phyloP scores from a whole-genome alignment of 1,140 invertebrate genomes.

The Elysia chlorotica region DNA sequence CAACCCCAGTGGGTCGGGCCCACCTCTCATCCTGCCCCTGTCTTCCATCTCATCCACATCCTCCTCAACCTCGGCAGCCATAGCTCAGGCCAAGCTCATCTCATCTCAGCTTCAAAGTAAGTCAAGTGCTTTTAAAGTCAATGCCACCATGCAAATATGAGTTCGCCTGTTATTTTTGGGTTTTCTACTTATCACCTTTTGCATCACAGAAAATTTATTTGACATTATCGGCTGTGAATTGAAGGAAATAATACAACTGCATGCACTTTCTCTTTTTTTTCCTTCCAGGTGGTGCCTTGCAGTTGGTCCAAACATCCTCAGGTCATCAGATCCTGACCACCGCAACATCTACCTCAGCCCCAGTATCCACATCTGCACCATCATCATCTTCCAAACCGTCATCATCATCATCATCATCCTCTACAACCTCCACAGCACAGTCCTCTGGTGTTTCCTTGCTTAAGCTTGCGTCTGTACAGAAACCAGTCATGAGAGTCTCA shows the following conservation, averaged over 20 bases:
- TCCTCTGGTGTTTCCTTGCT: constrained; percentile 11
- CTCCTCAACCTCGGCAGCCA: constrained; percentile 12
- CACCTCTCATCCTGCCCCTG: constrained; percentile 14
- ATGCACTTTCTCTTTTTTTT: constrained; percentile 23
- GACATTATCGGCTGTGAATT: too few relatives aligned
- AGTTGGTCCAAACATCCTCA: constrained; percentile 73
- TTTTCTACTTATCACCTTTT: too few relatives aligned
- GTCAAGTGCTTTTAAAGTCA: too few relatives aligned
- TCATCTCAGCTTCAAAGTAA: constrained; percentile 26
- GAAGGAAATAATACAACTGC: too few relatives aligned
- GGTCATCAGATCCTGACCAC: constrained; percentile 69
- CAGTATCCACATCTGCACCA: constrained; percentile 12
- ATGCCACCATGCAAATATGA: too few relatives aligned
- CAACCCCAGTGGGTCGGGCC: constrained; percentile 16
- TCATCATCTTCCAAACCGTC: constrained; percentile 2
- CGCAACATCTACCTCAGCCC: constrained; percentile 13
- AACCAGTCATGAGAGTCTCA: constrained; percentile 35
- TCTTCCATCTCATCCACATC: constrained; percentile 12
- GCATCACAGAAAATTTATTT: too few relatives aligned
- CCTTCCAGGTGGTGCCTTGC: constrained; percentile 59
- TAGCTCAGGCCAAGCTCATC: constrained; percentile 20
- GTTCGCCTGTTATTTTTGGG: too few relatives aligned
- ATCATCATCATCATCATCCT: neutral
- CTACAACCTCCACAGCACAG: neutral
- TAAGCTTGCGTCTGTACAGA: constrained; percentile 13